Percentiles rank a stretch among this genome's conserved stretches.
Conservation (phyloP, 2,797 vertebrate genomes). For the Acestrorhynchus altus region DNA sequence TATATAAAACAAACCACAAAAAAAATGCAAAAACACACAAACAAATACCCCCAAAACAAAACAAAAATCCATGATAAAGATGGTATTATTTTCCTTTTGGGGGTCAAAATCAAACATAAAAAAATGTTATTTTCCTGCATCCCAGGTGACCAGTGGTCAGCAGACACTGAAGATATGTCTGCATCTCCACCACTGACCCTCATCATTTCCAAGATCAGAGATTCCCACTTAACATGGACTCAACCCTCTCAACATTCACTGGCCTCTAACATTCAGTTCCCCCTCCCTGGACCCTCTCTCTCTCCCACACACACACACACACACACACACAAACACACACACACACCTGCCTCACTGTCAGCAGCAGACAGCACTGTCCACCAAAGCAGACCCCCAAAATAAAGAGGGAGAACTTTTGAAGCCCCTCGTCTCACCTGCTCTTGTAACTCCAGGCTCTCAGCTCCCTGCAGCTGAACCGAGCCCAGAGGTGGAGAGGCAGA, state of each 20-base stretch:
- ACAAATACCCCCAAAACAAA: too few relatives aligned
- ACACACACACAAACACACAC: too few relatives aligned
- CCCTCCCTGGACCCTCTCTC: too few relatives aligned
- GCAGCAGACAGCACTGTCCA: neutral
- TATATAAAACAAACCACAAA: neutral
- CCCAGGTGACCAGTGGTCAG: neutral
- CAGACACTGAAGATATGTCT: neutral
- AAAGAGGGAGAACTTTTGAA: slow-evolving; percentile 50
- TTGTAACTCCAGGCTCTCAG: too few relatives aligned
- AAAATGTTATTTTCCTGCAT: too few relatives aligned
- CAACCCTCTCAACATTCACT: neutral
- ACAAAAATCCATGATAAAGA: too few relatives aligned
- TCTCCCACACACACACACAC: neutral
- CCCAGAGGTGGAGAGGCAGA: neutral
- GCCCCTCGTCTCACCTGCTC: neutral
- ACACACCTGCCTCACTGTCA: slow-evolving; percentile 55
- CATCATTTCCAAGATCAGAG: too few relatives aligned
- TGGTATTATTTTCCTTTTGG: too few relatives aligned
- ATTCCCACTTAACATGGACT: too few relatives aligned
- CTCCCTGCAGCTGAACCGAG: neutral
- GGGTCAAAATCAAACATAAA: too few relatives aligned
- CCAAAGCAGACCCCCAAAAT: neutral
- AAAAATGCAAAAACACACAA: neutral
- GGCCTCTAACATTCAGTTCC: neutral
- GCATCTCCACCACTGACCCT: neutral